phyloP scores from a whole-genome alignment of 2,797 vertebrate species.

The Rhinogobio ventralis region DNA sequence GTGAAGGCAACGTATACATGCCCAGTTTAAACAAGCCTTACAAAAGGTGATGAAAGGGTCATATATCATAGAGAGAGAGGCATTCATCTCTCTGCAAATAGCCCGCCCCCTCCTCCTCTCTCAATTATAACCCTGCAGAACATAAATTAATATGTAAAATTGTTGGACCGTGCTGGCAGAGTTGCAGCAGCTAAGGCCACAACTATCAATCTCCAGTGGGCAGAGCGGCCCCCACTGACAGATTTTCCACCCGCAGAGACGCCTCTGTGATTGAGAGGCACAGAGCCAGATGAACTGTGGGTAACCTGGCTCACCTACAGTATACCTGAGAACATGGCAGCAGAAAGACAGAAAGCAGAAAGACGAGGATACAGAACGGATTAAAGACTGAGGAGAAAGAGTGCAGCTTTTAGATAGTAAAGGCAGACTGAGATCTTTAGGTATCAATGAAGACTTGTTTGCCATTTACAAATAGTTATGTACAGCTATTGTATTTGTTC shows the following conservation, averaged over 20 bases:
- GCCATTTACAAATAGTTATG: background rate
- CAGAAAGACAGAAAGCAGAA: slow-evolving; percentile 6
- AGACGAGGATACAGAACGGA: background rate
- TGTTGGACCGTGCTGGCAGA: slow-evolving; percentile 56
- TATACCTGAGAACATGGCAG: slow-evolving; percentile 22
- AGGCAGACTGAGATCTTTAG: background rate
- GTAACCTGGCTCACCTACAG: slow-evolving; percentile 52
- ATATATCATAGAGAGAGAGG: slow-evolving; percentile 60
- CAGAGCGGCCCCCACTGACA: slow-evolving; percentile 49
- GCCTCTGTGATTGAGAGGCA: slow-evolving; percentile 57
- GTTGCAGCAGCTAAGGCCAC: slow-evolving; percentile 59
- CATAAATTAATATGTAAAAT: slow-evolving; percentile 69
- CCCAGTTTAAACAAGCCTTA: slow-evolving; percentile 54
- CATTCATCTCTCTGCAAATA: slow-evolving; percentile 57
- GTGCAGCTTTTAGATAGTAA: background rate
- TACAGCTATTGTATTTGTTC: background rate
- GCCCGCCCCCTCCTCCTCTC: slow-evolving; percentile 50
- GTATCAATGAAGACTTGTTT: background rate
- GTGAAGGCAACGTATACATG: slow-evolving; percentile 61
- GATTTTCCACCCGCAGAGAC: slow-evolving; percentile 54
- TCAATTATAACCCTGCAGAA: slow-evolving; percentile 63
- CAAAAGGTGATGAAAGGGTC: slow-evolving; percentile 62
- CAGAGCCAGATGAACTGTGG: slow-evolving; percentile 55
- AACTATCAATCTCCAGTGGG: slow-evolving; percentile 61
- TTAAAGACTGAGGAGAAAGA: background rate